Percentiles rank a stretch among this genome's conserved stretches.
Conservation (phyloP, 1,140 invertebrate genomes). For the Drosophila nigromelanica region DNA sequence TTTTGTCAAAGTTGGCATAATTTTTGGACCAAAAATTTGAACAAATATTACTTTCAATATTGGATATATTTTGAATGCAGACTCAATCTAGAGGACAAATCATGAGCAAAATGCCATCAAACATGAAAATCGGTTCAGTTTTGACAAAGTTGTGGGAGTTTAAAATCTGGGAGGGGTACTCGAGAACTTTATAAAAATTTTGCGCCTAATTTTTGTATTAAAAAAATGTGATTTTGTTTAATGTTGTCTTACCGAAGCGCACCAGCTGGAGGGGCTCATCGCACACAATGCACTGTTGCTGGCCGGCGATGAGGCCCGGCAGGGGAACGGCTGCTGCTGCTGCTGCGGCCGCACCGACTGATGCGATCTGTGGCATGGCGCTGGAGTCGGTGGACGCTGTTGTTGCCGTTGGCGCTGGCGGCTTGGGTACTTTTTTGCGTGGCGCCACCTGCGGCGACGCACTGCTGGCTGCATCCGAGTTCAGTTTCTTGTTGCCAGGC, state of each 20-base stretch:
- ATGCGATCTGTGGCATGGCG: neutral
- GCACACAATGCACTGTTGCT: slow-evolving; percentile 89
- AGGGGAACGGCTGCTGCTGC: slow-evolving; percentile 20
- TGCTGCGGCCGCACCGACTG: slow-evolving; percentile 23
- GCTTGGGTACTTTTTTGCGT: slow-evolving; percentile 80
- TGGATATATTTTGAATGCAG: no score
- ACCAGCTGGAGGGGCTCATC: slow-evolving; percentile 88
- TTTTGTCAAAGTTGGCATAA: no score
- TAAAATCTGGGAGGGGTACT: no score
- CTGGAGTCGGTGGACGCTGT: slow-evolving; percentile 31
- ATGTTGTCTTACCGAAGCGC: slow-evolving; percentile 54
- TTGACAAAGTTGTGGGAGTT: no score
- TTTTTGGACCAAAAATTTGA: no score
- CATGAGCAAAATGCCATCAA: no score
- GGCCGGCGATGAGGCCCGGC: slow-evolving; percentile 55
- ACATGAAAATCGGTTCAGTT: no score
- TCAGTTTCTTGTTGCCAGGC: slow-evolving; percentile 69
- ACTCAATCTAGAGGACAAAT: no score
- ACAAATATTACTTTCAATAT: no score
- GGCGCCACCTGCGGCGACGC: slow-evolving; percentile 69
- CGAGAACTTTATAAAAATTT: no score
- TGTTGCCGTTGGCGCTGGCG: slow-evolving; percentile 37
- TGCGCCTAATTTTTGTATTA: no score
- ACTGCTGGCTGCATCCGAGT: slow-evolving; percentile 59
- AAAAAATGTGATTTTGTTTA: neutral